Evolutionary conservation across 2,797 vertebrate species (phyloP), one percentile per base, ranked within the genome.

Genomic region (Buceros bicornis): DNA sequence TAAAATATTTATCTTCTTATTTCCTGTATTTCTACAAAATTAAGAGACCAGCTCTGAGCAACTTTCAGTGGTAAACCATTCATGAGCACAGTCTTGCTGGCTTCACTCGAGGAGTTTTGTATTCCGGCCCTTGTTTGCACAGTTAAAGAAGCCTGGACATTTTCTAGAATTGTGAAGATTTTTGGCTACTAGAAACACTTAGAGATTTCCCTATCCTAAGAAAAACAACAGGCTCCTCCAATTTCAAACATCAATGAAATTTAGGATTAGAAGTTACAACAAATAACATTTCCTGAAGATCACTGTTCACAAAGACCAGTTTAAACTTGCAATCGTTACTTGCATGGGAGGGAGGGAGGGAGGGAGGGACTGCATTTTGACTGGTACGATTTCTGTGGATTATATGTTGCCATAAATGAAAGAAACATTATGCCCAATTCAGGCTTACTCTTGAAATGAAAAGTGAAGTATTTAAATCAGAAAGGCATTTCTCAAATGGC

Each of bases 111-210:
- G 26, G 13, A 80, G 16, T 74, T 93, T 65, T 7, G 14, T 76
- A 48, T 89, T 91, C 64, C 79, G 87, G 74, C 50, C 37, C 28
- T 66, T 43, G 47, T 58, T 93, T 58, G 51, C 50, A 72, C 60
- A 84, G 71, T 73, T 86, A 80, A 93, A 85, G 45, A 76, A 67
- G n/a, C 45, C 45, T 93, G 47, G 43, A 74, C 51, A 31, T 89
- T 96, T 97, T 95, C 76, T 96, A 87, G 87, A 96, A 76, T n/a
- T 70, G 33, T 88, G 85, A 84, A 94, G 50, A 83, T 62, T 97
- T 93, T 89, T 97, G 90, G 93, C 92, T 83, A 69, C 65, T 65
- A 87, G 48, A 84, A 95, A 85, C 43, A 77, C 10, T 21, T 58
- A 84, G 70, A 84, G 70, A 91, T 80, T 94, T 96, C 89, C 62